Evolutionary conservation across 2,113 vertebrate genomes (phyloP), one percentile per base, ranked within the genome.

Genomic region (Burhinus oedicnemus): DNA sequence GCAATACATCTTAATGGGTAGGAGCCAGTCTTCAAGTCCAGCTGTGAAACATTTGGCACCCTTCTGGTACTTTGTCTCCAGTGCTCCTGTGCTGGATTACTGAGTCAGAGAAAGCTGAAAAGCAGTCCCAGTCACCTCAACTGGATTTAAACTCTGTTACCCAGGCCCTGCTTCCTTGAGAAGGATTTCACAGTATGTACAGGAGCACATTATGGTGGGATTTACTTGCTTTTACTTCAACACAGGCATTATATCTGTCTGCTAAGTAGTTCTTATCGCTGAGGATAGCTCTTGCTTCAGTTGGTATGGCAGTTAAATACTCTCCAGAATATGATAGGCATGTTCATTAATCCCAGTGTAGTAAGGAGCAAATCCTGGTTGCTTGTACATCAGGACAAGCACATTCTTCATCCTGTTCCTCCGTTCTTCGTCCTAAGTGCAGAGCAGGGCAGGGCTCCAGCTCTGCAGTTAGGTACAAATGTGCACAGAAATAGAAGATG

Each of bases 141-240:
- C 78, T 74, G 95, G 26, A 92, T 92, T 95, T 93, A 92, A 93
- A 84, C 32, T 69, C 77, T 85, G 25, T 44, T 90, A 85, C 61
- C 15, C 49, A 54, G 62, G 54, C 42, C 66, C 32, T 94, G 57
- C 58, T 87, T 93, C 66, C 70, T 92, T 87, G 62, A 72, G 77
- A 82, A 94, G 72, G 93, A 96, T 92, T 94, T 91, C 72, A 76
- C 75, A 91, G 74, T 77, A 72, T 54, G 49, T 87, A 82, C 74
- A 70, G 84, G 75, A 91, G 68, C 76, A 92, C 5, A 38, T 90
- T 85, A 82, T 36, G 30, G 64, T 76, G 54, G 76, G 88, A 92
- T 97, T 95, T 93, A 79, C 69, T 93, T 80, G 76, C 79, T 95
- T 93, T 89, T 92, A 62, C 69, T 90, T 81, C 69, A 76, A 87